Conservation (phyloP, 2,797 vertebrate species). For the Poeciliopsis paucimaculata region DNA sequence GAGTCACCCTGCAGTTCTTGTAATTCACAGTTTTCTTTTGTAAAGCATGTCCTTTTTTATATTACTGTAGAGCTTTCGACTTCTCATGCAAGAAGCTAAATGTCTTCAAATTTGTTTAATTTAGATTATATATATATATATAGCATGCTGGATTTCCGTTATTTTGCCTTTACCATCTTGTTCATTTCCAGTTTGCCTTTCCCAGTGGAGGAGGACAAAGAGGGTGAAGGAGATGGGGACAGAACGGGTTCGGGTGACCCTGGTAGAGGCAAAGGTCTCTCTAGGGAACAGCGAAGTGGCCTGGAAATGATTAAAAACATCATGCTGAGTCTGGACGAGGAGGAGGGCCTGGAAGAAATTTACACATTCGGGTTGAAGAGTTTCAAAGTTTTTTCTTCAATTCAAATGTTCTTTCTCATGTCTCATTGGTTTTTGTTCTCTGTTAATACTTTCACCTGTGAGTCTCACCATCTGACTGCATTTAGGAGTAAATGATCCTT, state of each 20-base stretch:
- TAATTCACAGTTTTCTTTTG: conserved; percentile 72
- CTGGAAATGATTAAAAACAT: conserved; percentile 85
- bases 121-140: not conserved
- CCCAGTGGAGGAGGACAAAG: conserved; percentile 65
- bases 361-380: conserved; percentile 88
- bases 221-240: conserved; percentile 51
- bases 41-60: not conserved
- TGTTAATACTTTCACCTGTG: not conserved
- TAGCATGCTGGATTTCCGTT: not conserved
- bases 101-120: not conserved
- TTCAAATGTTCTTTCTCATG: not conserved
- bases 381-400: not conserved
- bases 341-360: conserved; percentile 88
- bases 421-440: not conserved
- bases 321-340: conserved; percentile 88
- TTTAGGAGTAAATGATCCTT: not conserved
- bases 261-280: conserved; percentile 81
- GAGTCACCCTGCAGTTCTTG: conserved; percentile 94
- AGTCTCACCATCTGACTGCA: not conserved
- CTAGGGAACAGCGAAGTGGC: conserved; percentile 84
- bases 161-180: not conserved
- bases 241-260: conserved; percentile 26
- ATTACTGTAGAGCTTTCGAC: not conserved
- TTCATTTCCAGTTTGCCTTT: conserved; percentile 87
- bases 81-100: not conserved